phyloP scores from a whole-genome alignment of 2,113 vertebrate genomes.

The Felis catus region F.catus_Fca126_mat1.0 CM031412.1:35807501-35808000 shows the following conservation, averaged over 20 bases:
- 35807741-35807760: neutral
- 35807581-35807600: neutral
- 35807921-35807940: neutral
- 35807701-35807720: neutral
- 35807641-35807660: neutral
- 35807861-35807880: neutral
- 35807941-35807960: neutral
- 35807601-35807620: neutral
- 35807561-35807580: neutral
- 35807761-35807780: neutral
- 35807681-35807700: neutral
- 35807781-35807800: neutral
- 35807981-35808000: neutral
- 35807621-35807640: neutral
- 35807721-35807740: neutral
- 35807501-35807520: neutral
- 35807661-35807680: neutral
- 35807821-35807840: neutral
- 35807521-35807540: neutral
- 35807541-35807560: neutral
- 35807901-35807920: neutral
- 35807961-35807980: neutral
- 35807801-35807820: neutral
- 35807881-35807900: neutral
- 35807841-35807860: neutral